Base-by-base conservation (phyloP, 1,140 invertebrate species). In the Nomia melanderi region DNA sequence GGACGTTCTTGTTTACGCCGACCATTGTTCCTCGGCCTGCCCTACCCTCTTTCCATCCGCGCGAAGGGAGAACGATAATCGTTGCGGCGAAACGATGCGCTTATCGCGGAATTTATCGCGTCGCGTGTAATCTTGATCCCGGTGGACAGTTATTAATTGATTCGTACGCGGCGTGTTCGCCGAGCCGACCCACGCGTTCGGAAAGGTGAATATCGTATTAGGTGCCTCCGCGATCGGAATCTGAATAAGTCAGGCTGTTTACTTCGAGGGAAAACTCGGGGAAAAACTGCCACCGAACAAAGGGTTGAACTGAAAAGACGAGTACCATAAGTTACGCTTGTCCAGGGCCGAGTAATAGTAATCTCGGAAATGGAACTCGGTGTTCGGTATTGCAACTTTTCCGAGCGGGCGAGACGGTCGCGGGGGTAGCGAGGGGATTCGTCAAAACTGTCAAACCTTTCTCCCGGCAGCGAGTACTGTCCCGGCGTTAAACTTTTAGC, bases 371-470 rank as follows among this genome's bases (percentile, higher is more conserved):
- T 59, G 39, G 39, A 27, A n/a, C 33, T 44, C 41, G 29, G 33
- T 44, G 53, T 33, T 75, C 41, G 14, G 2, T n/a, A 23, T 17
- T 9, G 14, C 17, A 66, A 65, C 33, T 73, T 64, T 65, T 29
- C 27, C 47, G 23, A 12, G 27, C 27, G 20, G 41, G 25, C 63
- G 82, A 69, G 71, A 59, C 50, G 69, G 47, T 81, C 70, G 59
- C 25, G 62, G 44, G 41, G 39, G 53, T 44, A 53, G 60, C 53
- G 25, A 29, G 78, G 70, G 75, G n/a, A n/a, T 82, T 83, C 77
- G 80, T 82, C 80, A 79, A 81, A 74, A 78, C 76, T 83, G 81
- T 83, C 79, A 83, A 33, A 71, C 44, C 27, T 50, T 69, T 56
- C 29, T 67, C 63, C 29, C n/a, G 27, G 2, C 25, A 44, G 25